These are phyloP conservation scores for Clarias platycephalus DNA, from an alignment of 2,797 vertebrate species.

Conservation along the genomic window DNA sequence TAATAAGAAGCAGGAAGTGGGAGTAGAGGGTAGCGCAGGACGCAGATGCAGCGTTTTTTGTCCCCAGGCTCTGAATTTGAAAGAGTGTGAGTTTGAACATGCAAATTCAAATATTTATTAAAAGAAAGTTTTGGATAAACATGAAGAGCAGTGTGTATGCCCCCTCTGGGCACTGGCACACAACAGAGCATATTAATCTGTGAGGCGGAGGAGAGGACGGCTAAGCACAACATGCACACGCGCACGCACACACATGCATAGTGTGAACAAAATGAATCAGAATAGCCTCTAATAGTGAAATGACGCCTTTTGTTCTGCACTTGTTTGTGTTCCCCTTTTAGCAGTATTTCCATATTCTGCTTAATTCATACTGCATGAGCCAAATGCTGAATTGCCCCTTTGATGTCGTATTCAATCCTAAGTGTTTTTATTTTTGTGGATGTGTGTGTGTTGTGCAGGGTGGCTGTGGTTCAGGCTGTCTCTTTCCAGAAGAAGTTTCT, in stretches of 20 bases:
- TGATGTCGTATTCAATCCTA: conserved; percentile 39
- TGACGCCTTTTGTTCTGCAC: conserved; percentile 17
- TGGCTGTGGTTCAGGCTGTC: conserved; percentile 80
- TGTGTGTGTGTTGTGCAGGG: conserved; percentile 64
- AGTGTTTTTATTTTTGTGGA: conserved; percentile 45
- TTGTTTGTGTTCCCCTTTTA: conserved; percentile 38
- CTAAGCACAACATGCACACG: conserved; percentile 39
- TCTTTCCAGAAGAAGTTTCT: conserved; percentile 85
- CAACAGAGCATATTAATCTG: conserved; percentile 67
- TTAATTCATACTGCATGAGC: conserved; percentile 34
- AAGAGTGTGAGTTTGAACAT: conserved; percentile 62
- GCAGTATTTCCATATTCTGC: conserved; percentile 23
- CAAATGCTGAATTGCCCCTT: conserved; percentile 34
- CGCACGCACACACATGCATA: neutral
- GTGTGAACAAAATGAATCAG: neutral
- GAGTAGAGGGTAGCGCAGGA: conserved; percentile 48
- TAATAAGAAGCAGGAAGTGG: conserved; percentile 12
- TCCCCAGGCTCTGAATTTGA: conserved; percentile 72
- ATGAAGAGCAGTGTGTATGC: conserved; percentile 64
- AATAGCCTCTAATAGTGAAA: conserved; percentile 51
- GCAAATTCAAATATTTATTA: conserved; percentile 83
- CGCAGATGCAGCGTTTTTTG: conserved; percentile 71
- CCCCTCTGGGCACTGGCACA: conserved; percentile 64
- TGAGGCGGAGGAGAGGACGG: conserved; percentile 51
- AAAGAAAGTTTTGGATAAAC: conserved; percentile 77